A percentile compares a stretch with the other conserved stretches of the same genome.
These are phyloP conservation scores for Ecdyonurus torrentis DNA, from an alignment of 2,888 invertebrate genomes.

Conservation along the genomic window DNA sequence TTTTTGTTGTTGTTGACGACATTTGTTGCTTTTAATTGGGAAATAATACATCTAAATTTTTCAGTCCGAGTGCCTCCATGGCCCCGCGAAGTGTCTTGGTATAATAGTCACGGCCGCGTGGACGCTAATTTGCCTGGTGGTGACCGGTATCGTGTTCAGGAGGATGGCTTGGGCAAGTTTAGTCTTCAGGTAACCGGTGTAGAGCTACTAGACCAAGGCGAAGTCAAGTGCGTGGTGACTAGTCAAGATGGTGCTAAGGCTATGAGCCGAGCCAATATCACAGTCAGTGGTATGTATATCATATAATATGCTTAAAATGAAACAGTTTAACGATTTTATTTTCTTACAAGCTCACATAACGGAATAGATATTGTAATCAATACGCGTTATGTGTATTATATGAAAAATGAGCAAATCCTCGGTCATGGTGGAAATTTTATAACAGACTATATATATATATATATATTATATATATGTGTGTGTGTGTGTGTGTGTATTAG, in stretches of 20 bases:
- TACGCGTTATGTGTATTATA: too few species aligned
- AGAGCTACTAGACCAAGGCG: conserved; percentile 69
- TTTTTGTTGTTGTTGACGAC: background rate
- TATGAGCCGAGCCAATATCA: conserved; percentile 37
- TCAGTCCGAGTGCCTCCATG: conserved; percentile 68
- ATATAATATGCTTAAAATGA: too few species aligned
- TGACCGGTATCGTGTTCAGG: conserved; percentile 50
- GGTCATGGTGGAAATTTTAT: too few species aligned
- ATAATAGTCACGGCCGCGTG: conserved; percentile 65
- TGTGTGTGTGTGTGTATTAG: too few species aligned
- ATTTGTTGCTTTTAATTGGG: background rate
- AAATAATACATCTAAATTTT: too few species aligned
- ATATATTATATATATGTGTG: too few species aligned
- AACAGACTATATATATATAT: too few species aligned
- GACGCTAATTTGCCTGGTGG: conserved; percentile 26
- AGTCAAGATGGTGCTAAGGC: conserved; percentile 53
- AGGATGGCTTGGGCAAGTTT: conserved; percentile 71
- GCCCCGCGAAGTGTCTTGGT: conserved; percentile 70
- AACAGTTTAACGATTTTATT: too few species aligned
- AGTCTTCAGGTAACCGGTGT: conserved; percentile 55
- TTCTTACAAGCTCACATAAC: too few species aligned
- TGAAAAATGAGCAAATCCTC: too few species aligned
- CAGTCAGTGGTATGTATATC: conserved; percentile 29
- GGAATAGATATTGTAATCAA: too few species aligned
- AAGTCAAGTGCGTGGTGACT: conserved; percentile 78